Percentiles rank a stretch among this genome's conserved stretches.
Conservation (phyloP, 2,888 invertebrate species). For the Lasius fuliginosus region DNA sequence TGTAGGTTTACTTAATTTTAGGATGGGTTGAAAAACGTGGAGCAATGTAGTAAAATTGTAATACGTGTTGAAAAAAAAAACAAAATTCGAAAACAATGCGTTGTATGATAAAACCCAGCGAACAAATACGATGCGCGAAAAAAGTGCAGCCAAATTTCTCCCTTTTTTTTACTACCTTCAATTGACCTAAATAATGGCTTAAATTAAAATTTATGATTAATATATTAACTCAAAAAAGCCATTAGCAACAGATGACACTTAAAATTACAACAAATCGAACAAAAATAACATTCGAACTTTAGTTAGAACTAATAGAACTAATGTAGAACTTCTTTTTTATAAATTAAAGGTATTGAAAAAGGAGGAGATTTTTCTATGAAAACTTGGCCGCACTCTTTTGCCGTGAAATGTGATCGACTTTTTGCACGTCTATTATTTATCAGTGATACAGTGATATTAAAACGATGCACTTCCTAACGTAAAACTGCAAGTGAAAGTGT, state of each 20-base stretch:
- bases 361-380: too few relatives aligned
- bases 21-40: neutral
- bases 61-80: conserved; percentile 26
- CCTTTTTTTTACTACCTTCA: too few relatives aligned
- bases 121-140: conserved; percentile 14
- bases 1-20: conserved; percentile 15
- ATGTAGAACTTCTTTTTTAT: too few relatives aligned
- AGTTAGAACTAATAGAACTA: too few relatives aligned
- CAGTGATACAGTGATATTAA: neutral
- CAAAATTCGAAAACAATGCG: conserved; percentile 37
- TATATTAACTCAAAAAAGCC: too few relatives aligned
- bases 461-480: neutral
- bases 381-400: neutral
- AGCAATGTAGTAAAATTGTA: conserved; percentile 33
- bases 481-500: conserved; percentile 15
- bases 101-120: neutral
- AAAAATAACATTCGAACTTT: too few relatives aligned
- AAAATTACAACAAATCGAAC: too few relatives aligned
- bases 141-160: neutral
- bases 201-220: too few relatives aligned
- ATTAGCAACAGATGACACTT: too few relatives aligned
- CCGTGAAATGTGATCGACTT: conserved; percentile 17
- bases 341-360: too few relatives aligned
- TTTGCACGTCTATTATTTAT: conserved; percentile 19
- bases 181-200: too few relatives aligned